phyloP scores from a whole-genome alignment of 1,140 invertebrate genomes.

The Musca vetustissima region DNA sequence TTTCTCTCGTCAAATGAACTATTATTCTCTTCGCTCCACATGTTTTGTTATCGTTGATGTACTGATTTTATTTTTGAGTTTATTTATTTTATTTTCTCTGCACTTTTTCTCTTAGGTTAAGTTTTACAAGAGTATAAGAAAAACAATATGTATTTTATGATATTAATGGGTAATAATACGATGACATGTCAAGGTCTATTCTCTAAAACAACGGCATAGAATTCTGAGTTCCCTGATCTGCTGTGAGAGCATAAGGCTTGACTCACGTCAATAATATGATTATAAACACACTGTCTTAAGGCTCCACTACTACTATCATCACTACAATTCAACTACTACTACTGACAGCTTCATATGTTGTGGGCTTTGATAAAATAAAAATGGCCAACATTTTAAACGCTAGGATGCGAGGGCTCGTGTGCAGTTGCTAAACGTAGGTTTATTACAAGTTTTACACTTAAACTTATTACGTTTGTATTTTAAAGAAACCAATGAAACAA shows the following conservation, averaged over 20 bases:
- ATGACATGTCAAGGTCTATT: background rate
- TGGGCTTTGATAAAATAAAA: conserved; percentile 16
- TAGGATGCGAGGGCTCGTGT: conserved; percentile 46
- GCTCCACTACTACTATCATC: conserved; percentile 16
- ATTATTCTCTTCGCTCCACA: no score
- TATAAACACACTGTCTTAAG: conserved; percentile 14
- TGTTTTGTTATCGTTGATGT: conserved; percentile 21
- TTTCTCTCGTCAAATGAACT: no score
- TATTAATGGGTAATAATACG: conserved; percentile 10
- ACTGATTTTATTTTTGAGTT: conserved; percentile 28
- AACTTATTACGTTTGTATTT: no score
- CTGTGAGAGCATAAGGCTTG: conserved; percentile 3
- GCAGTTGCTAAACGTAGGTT: conserved; percentile 53
- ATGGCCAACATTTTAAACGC: conserved; percentile 12
- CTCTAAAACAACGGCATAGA: conserved; percentile 2
- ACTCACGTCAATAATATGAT: background rate
- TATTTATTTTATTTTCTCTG: conserved; percentile 28
- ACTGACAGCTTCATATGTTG: conserved; percentile 13
- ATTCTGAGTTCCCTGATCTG: conserved; percentile 11
- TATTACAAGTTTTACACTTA: conserved; percentile 20
- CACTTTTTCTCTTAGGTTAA: conserved; percentile 31
- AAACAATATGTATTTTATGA: conserved; percentile 6
- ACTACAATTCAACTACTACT: conserved; percentile 19
- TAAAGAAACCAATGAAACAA: no score
- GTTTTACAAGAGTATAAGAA: conserved; percentile 19